Evolutionary conservation across 2,888 invertebrate genomes (phyloP).

Genomic region (Brachynemurus nebulosus): DNA sequence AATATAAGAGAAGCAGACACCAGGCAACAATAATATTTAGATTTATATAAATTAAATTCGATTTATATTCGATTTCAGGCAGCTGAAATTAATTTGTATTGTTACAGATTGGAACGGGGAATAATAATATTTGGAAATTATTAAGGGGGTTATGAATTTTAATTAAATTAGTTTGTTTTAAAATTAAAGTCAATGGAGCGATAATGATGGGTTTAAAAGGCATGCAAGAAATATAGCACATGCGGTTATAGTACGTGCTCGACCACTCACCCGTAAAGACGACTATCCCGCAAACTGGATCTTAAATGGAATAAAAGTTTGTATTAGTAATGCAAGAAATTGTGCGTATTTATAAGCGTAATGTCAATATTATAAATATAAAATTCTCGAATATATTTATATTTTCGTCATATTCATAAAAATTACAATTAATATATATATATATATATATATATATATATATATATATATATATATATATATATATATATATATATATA

Average conservation of each 20-base stretch:
- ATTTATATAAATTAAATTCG: too few relatives aligned
- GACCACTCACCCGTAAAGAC: constrained; percentile 64
- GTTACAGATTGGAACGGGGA: background rate
- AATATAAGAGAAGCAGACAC: background rate
- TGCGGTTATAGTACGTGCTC: background rate
- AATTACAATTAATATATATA: too few relatives aligned
- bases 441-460: too few relatives aligned
- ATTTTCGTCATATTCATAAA: too few relatives aligned
- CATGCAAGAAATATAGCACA: constrained; percentile 1
- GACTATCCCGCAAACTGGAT: constrained; percentile 83
- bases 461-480: too few relatives aligned
- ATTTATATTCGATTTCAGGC: too few relatives aligned
- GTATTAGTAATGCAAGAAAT: background rate
- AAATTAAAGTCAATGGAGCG: background rate
- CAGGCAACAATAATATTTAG: too few relatives aligned
- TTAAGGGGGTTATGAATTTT: background rate
- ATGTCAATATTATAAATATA: too few relatives aligned
- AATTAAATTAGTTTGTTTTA: background rate
- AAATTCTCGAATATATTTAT: too few relatives aligned
- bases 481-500: too few relatives aligned
- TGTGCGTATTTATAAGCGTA: too few relatives aligned
- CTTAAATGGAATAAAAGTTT: constrained; percentile 31
- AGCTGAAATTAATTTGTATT: background rate
- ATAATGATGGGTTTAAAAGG: background rate
- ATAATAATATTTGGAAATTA: background rate